Evolutionary conservation across 2,888 invertebrate species (phyloP).

Genomic region (Tholera decimalis): DNA sequence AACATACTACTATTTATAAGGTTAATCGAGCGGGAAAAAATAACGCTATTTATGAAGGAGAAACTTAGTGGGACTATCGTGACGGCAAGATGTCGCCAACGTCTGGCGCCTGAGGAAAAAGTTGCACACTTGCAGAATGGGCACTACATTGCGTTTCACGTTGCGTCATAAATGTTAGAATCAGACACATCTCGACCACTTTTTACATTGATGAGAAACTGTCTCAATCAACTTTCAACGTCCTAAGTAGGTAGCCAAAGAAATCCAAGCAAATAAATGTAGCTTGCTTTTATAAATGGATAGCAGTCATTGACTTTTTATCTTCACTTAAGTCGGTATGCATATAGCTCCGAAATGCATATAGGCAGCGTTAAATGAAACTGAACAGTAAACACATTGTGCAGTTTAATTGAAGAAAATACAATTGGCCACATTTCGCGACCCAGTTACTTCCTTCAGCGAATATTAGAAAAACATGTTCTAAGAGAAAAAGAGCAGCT

Average conservation of each 20-base stretch:
- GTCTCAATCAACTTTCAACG: slow-evolving; percentile 75
- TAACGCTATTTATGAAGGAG: slow-evolving; percentile 82
- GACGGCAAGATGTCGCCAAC: slow-evolving; percentile 63
- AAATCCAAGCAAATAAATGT: slow-evolving; percentile 38
- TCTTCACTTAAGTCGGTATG: slow-evolving; percentile 1
- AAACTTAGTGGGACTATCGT: slow-evolving; percentile 75
- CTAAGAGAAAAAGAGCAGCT: slow-evolving; percentile 89
- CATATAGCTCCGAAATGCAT: slow-evolving; percentile 7
- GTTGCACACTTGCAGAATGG: slow-evolving; percentile 75
- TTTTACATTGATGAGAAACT: slow-evolving; percentile 74
- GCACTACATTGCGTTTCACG: slow-evolving; percentile 84
- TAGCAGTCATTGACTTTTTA: slow-evolving; percentile 37
- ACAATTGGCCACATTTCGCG: slow-evolving; percentile 74
- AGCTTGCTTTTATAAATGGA: slow-evolving; percentile 19
- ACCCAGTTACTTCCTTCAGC: slow-evolving; percentile 76
- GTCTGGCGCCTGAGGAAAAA: slow-evolving; percentile 84
- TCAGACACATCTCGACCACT: slow-evolving; percentile 74
- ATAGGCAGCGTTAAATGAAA: slow-evolving; percentile 34
- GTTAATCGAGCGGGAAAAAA: slow-evolving; percentile 66
- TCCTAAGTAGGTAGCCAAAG: slow-evolving; percentile 58
- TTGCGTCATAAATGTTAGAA: slow-evolving; percentile 76
- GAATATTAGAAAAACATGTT: slow-evolving; percentile 76
- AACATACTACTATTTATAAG: slow-evolving; percentile 45
- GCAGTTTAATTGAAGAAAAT: slow-evolving; percentile 57
- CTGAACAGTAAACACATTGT: slow-evolving; percentile 38